Evolutionary conservation across 2,113 vertebrate genomes (phyloP), one percentile per base, ranked within the genome.

Genomic region (Acanthochromis polyacanthus): DNA sequence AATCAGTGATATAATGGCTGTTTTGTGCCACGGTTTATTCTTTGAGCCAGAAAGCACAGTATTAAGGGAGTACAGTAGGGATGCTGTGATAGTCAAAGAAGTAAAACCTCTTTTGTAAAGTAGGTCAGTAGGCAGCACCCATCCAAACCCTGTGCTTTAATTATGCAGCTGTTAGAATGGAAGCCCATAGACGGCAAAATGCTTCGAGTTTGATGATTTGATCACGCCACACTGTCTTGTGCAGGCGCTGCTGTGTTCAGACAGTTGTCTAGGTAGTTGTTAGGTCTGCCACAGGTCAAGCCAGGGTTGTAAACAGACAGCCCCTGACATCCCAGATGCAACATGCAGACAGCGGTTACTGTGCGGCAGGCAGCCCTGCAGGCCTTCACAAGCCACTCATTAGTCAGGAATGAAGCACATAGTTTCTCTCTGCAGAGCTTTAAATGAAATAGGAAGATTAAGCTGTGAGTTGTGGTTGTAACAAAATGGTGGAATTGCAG

Each of bases 121-220:
- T 95, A 91, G 93, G 93, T 94, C 93, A 93, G 52, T 77, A 82
- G 70, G 80, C 75, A 84, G 74, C 78, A 87, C 53, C 80, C 77
- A 76, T 71, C 80, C 43, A 85, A 82, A 89, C 62, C 6, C 71
- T 75, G 64, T 77, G 76, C 85, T 85, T 66, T 71, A 70, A 36
- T 78, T 80, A 50, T 80, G 48, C 52, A 80, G 80, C 56, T 51
- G 66, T 63, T 48, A 10, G 5, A 67, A 19, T 43, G 56, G 64
- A 40, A 45, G 63, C 66, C 55, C 61, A 69, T 46, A 59, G 32
- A 14, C 32, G 17, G 71, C 30, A 55, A 30, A 58, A 56, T 66
- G 55, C 59, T 78, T 32, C 23, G 22, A 19, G 36, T 70, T 32
- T 28, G 71, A 70, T 77, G 17, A 38, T 73, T 64, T 17, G 7